Evolutionary conservation across 2,797 vertebrate genomes (phyloP), one percentile per base, ranked within the genome.

Genomic region (Borostomias antarcticus): DNA sequence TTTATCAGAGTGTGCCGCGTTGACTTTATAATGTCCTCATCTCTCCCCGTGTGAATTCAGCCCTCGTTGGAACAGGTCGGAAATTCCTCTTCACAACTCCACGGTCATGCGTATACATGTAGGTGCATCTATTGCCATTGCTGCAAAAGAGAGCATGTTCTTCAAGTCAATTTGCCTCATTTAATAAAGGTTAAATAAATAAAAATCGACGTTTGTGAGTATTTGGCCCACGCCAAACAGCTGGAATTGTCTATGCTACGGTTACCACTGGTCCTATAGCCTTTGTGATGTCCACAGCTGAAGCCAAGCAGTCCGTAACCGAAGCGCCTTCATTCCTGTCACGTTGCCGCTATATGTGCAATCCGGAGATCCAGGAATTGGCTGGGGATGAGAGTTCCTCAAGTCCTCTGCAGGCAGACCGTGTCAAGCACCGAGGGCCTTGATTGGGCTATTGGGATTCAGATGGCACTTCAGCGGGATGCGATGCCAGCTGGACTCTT

Each of bases 1-100:
- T 68, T 73, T 70, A 74, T 79, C 78, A 79, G 59, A 29, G 21
- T 75, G 61, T 23, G 3, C 23, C 9, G 37, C 28, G 37, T 67
- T 68, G 67, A 63, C 57, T 58, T 23, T 21, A 25, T 37, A 58
- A 11, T 59, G 7, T 23, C 25, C 35, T 25, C 37, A 25, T 40
- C 37, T 59, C 28, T 32, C 58, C 43, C 33, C 6, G 19, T 10
- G 5, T 5, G 33, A 40, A 40, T 26, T 8, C 25, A 17, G 35
- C 23, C 9, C 19, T 56, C 53, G 17, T n/a, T n/a, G n/a, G 53
- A n/a, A 3, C 8, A 56, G 17, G n/a, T 23, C 5, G 25, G 21
- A 15, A 56, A 45, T 26, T 59, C 37, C 37, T 59, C 37, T 59
- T 25, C 23, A 40, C 40, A n/a, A 35, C 33, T 35, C 5, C 33